These are phyloP conservation scores for Drosophila tsacasi DNA, from an alignment of 1,140 invertebrate species.

Conservation along the genomic window DNA sequence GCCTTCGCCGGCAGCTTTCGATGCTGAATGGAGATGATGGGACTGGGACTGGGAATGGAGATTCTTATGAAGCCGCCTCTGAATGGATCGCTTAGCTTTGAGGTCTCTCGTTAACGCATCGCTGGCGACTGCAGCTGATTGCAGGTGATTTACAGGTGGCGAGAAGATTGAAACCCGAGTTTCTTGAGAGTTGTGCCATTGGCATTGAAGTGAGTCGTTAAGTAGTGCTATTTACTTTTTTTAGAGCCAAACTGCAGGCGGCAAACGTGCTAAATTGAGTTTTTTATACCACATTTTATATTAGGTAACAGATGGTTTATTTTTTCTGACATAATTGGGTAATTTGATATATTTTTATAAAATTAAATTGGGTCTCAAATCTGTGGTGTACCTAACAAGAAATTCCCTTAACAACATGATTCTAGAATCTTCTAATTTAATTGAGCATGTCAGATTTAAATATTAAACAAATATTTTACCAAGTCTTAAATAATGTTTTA, in stretches of 20 bases:
- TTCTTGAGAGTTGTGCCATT: constrained; percentile 27
- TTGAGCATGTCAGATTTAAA: no score
- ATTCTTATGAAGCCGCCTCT: constrained; percentile 24
- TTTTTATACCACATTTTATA: constrained; percentile 8
- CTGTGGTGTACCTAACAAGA: neutral
- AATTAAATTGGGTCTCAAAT: neutral
- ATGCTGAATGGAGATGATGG: constrained; percentile 27
- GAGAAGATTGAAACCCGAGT: constrained; percentile 13
- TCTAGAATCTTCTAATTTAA: neutral
- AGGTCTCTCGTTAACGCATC: constrained; percentile 42
- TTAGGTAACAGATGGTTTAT: neutral
- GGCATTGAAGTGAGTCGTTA: constrained; percentile 21
- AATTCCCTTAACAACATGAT: no score
- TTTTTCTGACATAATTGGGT: neutral
- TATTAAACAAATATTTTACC: no score
- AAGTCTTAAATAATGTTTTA: no score
- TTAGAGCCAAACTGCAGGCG: constrained; percentile 13
- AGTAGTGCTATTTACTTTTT: constrained; percentile 17
- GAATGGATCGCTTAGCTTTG: constrained; percentile 49
- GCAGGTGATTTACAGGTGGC: constrained; percentile 24
- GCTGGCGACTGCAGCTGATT: constrained; percentile 25
- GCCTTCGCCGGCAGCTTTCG: constrained; percentile 42
- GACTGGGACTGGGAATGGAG: constrained; percentile 9
- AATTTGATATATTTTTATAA: neutral
- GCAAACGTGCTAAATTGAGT: constrained; percentile 15